Percentiles rank a stretch among this genome's conserved stretches.
phyloP scores from a whole-genome alignment of 2,113 vertebrate genomes.

The Empidonax alnorum region DNA sequence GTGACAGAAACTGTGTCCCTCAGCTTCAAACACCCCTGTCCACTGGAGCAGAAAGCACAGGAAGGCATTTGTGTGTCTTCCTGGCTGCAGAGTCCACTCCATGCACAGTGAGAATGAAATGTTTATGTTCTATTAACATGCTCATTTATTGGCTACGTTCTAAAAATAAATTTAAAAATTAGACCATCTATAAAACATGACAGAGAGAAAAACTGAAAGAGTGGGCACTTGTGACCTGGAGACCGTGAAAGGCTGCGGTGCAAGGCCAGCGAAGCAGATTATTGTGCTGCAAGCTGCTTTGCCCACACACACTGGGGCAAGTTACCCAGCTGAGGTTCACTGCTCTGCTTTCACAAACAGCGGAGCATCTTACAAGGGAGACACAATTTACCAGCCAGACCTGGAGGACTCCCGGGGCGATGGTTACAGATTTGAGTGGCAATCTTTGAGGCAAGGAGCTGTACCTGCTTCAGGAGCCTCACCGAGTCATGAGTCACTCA shows the following conservation, averaged over 20 bases:
- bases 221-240: not conserved
- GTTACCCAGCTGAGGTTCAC: not conserved
- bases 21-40: not conserved
- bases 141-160: not conserved
- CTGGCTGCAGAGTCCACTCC: not conserved
- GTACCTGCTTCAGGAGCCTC: not conserved
- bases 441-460: not conserved
- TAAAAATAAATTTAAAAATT: not conserved
- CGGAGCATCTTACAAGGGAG: not conserved
- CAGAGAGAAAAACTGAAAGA: not conserved
- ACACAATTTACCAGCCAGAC: not conserved
- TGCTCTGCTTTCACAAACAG: not conserved
- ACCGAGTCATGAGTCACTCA: not conserved
- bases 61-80: not conserved
- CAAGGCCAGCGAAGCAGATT: not conserved
- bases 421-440: not conserved
- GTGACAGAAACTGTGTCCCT: not conserved
- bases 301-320: not conserved
- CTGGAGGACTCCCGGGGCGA: not conserved
- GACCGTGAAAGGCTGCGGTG: not conserved
- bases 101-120: not conserved
- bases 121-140: accelerated
- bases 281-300: not conserved
- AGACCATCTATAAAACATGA: not conserved
- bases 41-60: not conserved